Percentiles rank a stretch among this genome's conserved stretches.
Conservation (phyloP, 1,140 invertebrate genomes). For the Drosophila hydei region DNA sequence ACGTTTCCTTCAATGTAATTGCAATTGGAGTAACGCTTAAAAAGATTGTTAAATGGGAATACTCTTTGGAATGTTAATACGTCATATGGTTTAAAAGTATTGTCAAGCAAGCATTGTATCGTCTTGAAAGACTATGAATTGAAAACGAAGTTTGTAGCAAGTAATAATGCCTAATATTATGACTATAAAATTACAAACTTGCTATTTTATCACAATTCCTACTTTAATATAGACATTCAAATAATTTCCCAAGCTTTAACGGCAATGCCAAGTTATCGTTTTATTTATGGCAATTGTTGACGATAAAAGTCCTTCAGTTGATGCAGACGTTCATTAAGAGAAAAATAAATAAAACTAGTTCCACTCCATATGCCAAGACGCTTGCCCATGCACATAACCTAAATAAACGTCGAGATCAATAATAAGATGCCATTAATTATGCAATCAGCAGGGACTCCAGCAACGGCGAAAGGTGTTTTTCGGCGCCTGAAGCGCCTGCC, state of each 20-base stretch:
- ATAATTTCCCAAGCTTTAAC: not conserved
- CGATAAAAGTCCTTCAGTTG: constrained; percentile 14
- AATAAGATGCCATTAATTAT: constrained; percentile 77
- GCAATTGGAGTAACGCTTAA: no score
- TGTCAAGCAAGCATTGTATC: no score
- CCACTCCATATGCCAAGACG: constrained; percentile 31
- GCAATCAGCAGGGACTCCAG: constrained; percentile 67
- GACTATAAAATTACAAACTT: not conserved
- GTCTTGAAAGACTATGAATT: no score
- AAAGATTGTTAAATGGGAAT: no score
- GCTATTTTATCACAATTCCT: no score
- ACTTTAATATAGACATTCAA: not conserved
- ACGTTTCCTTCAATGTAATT: no score
- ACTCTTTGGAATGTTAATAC: no score
- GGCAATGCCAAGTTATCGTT: constrained; percentile 4
- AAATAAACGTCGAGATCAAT: constrained; percentile 76
- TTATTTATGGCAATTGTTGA: constrained; percentile 8
- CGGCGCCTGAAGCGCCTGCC: constrained; percentile 49
- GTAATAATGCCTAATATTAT: no score
- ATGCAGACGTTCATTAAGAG: constrained; percentile 25
- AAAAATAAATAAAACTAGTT: constrained; percentile 54
- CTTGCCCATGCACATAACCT: constrained; percentile 67
- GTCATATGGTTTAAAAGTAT: no score
- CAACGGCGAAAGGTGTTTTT: constrained; percentile 74
- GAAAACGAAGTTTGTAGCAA: not conserved